Percentiles rank a stretch among this genome's conserved stretches.
phyloP scores from a whole-genome alignment of 2,888 invertebrate genomes.

The Zaprionus lineosus region DNA sequence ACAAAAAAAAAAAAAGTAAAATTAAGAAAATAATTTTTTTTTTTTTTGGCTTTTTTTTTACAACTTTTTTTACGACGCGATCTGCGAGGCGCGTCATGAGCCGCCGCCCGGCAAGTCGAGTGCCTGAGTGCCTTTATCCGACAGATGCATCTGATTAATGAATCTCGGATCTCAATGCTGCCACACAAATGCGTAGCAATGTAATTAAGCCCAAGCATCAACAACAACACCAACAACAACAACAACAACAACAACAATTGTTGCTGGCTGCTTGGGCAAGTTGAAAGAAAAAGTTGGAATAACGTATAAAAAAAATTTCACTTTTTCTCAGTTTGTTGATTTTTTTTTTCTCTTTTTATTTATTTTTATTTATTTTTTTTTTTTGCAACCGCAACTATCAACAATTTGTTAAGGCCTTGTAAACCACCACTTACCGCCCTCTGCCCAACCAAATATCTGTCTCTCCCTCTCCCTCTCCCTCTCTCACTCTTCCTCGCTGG shows the following conservation, averaged over 20 bases:
- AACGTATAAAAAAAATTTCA: constrained; percentile 29
- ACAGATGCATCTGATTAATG: constrained; percentile 79
- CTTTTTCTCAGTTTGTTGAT: no score
- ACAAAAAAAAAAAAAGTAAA: constrained; percentile 1
- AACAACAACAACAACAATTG: constrained; percentile 10
- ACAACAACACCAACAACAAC: constrained; percentile 22
- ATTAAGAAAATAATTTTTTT: constrained; percentile 21
- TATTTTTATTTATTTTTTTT: neutral
- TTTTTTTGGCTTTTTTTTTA: neutral
- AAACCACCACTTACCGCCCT: no score
- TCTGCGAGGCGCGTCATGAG: constrained; percentile 56
- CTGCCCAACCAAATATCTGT: neutral
- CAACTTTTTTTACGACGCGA: constrained; percentile 46
- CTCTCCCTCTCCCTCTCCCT: neutral
- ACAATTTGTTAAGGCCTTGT: constrained; percentile 34
- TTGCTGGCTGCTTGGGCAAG: constrained; percentile 6
- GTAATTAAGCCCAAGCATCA: constrained; percentile 66
- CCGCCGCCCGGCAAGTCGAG: constrained; percentile 45
- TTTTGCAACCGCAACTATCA: neutral
- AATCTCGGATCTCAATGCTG: constrained; percentile 67
- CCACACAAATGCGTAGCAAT: constrained; percentile 69
- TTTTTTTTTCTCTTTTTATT: no score
- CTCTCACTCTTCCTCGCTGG: neutral
- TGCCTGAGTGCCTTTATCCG: constrained; percentile 63
- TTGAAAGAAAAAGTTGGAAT: constrained; percentile 51